Evolutionary conservation across 2,888 invertebrate species (phyloP).

Genomic region (Melanchra persicariae): DNA sequence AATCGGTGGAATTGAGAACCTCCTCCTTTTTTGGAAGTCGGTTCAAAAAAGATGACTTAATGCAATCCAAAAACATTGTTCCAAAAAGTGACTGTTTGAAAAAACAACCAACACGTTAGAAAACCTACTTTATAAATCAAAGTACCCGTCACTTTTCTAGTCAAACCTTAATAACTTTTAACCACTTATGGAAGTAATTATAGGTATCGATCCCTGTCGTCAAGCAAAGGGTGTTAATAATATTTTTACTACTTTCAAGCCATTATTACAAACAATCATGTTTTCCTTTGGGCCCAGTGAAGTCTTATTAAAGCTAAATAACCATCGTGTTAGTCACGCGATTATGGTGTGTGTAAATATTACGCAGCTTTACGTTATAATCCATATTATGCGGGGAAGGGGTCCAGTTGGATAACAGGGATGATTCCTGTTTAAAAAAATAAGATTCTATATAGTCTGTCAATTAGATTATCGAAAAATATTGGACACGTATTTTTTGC

Average conservation of each 20-base stretch:
- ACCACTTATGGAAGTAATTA: constrained; percentile 34
- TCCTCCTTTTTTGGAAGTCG: too few species aligned
- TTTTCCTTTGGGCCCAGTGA: constrained; percentile 41
- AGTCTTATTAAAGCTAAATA: constrained; percentile 52
- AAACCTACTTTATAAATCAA: background rate
- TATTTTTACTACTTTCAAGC: constrained; percentile 42
- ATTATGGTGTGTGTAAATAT: constrained; percentile 52
- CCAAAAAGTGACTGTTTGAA: background rate
- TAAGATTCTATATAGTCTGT: too few species aligned
- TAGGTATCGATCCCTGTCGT: constrained; percentile 33
- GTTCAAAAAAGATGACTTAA: too few species aligned
- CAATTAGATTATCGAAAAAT: too few species aligned
- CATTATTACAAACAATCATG: constrained; percentile 44
- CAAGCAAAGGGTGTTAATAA: constrained; percentile 36
- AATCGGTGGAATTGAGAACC: too few species aligned
- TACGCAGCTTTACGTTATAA: constrained; percentile 45
- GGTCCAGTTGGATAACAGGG: too few species aligned
- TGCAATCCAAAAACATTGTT: too few species aligned
- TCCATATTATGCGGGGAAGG: background rate
- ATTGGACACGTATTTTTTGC: too few species aligned
- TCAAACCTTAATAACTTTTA: constrained; percentile 4
- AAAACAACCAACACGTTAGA: background rate
- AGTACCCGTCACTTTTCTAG: background rate
- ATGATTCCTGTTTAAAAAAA: too few species aligned
- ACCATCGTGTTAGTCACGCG: constrained; percentile 55